phyloP scores from a whole-genome alignment of 2,888 invertebrate genomes.

The Noctua comes region DNA sequence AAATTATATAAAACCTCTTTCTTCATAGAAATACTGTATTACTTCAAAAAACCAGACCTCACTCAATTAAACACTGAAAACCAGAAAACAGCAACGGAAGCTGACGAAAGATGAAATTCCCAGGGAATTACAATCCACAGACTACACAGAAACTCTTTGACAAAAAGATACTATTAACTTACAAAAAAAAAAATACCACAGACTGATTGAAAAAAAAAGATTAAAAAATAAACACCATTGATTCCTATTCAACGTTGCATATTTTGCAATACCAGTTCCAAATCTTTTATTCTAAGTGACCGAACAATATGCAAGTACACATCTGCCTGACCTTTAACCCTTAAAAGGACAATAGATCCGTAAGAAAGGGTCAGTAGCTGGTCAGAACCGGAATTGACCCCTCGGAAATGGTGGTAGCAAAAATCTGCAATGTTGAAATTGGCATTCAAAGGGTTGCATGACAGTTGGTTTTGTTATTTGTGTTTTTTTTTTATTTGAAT shows the following conservation, averaged over 20 bases:
- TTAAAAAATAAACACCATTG: neutral
- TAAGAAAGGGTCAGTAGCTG: constrained; percentile 76
- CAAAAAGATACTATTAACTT: neutral
- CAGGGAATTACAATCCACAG: neutral
- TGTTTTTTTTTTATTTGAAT: neutral
- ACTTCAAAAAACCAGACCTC: neutral
- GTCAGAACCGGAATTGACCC: constrained; percentile 60
- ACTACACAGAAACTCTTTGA: neutral
- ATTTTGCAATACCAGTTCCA: constrained; percentile 11
- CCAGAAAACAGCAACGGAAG: neutral
- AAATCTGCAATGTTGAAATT: constrained; percentile 14
- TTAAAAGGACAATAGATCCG: constrained; percentile 72
- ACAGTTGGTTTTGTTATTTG: neutral
- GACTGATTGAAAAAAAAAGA: neutral
- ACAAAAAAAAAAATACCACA: neutral
- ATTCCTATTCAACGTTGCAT: constrained; percentile 12
- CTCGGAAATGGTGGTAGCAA: constrained; percentile 1
- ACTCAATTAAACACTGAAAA: neutral
- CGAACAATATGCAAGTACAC: constrained; percentile 67
- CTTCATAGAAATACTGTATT: neutral
- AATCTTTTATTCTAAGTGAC: constrained; percentile 42
- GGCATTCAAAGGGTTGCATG: constrained; percentile 9
- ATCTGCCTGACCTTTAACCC: constrained; percentile 83
- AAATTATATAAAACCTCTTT: neutral
- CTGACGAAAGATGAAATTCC: neutral